Evolutionary conservation across 2,113 vertebrate genomes (phyloP).

Genomic region (Aptenodytes patagonicus): DNA sequence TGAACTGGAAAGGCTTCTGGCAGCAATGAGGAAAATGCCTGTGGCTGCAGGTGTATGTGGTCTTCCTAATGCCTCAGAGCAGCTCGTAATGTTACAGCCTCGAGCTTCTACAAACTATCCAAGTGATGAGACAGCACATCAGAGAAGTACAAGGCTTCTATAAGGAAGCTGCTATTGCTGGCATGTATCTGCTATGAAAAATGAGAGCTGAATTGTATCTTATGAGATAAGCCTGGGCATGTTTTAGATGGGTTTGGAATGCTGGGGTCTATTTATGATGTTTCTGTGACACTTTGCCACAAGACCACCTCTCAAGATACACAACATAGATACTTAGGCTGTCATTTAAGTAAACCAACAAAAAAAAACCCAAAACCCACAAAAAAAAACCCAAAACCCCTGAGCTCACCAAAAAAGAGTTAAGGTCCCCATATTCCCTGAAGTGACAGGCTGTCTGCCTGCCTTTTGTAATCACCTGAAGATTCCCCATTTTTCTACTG

Average conservation of each 20-base stretch:
- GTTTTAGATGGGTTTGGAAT: background rate
- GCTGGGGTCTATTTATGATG: background rate
- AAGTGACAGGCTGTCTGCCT: background rate
- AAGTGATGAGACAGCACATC: background rate
- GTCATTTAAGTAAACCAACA: background rate
- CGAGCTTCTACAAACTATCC: background rate
- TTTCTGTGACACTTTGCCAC: background rate
- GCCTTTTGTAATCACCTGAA: background rate
- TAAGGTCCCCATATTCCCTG: background rate
- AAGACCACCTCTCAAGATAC: background rate
- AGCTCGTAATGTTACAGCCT: background rate
- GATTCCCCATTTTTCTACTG: background rate
- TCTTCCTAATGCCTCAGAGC: background rate
- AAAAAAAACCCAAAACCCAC: too few relatives aligned
- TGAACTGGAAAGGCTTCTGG: background rate
- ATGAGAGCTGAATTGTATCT: too few relatives aligned
- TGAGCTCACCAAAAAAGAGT: background rate
- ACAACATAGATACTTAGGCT: background rate
- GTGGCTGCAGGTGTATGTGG: background rate
- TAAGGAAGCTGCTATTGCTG: background rate
- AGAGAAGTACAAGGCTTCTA: background rate
- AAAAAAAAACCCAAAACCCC: background rate
- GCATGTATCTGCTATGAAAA: background rate
- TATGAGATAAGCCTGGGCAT: too few relatives aligned
- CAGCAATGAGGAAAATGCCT: background rate